A percentile compares a stretch with the other conserved stretches of the same genome.
Conservation (phyloP, 1,140 invertebrate species). For the Drosophila obscura region DNA sequence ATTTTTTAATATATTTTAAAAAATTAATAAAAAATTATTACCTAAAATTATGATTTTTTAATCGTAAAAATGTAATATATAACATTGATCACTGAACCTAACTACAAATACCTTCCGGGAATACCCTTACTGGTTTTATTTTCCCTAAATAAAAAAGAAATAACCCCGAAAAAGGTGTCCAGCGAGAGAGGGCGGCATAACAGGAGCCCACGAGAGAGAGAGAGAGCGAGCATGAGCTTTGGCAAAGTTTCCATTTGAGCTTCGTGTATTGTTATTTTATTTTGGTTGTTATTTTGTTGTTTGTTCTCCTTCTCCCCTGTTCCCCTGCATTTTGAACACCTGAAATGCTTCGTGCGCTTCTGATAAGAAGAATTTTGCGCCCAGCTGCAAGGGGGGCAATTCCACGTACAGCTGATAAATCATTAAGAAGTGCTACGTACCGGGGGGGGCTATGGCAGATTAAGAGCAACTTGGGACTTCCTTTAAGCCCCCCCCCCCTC, state of each 20-base stretch:
- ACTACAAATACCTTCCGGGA: neutral
- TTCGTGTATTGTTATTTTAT: constrained; percentile 4
- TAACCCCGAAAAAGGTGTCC: constrained; percentile 18
- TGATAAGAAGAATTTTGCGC: constrained; percentile 33
- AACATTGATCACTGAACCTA: too few relatives aligned
- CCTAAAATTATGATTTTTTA: too few relatives aligned
- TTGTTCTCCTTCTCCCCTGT: neutral
- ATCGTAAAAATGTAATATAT: too few relatives aligned
- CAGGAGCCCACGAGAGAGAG: constrained; percentile 27
- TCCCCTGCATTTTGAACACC: constrained; percentile 6
- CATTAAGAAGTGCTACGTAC: constrained; percentile 24
- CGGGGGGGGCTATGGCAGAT: neutral
- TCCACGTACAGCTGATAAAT: constrained; percentile 61
- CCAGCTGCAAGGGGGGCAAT: neutral
- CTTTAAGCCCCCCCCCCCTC: neutral
- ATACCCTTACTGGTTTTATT: neutral
- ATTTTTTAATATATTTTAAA: too few relatives aligned
- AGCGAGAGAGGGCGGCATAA: neutral
- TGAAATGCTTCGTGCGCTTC: constrained; percentile 14
- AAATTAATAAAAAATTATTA: too few relatives aligned
- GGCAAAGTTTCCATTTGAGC: constrained; percentile 26
- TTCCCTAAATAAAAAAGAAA: constrained; percentile 45
- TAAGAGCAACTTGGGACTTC: constrained; percentile 21
- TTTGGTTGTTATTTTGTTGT: constrained; percentile 5
- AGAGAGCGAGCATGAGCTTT: constrained; percentile 8